Evolutionary conservation across 64 coral and sea anemone genomes (phyloP).

Genomic region (Stylophora pistillata): DNA sequence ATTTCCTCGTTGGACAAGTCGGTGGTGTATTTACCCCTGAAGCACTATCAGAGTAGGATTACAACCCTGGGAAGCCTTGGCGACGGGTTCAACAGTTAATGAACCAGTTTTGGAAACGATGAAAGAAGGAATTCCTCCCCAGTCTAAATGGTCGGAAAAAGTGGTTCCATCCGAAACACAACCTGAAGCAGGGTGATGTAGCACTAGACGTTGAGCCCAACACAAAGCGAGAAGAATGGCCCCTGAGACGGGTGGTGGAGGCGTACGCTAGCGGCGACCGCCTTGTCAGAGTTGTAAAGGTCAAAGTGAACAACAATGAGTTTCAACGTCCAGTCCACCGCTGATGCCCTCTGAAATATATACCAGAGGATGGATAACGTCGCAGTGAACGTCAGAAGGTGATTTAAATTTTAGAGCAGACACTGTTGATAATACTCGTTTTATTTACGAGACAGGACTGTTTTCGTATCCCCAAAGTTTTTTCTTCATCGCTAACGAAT

Average conservation of each 20-base stretch:
- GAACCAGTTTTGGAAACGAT: conserved; percentile 15
- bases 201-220: conserved; percentile 47
- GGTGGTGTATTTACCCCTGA: conserved; percentile 32
- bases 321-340: conserved; percentile 46
- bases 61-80: conserved; percentile 22
- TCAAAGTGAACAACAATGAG: conserved; percentile 39
- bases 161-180: conserved; percentile 30
- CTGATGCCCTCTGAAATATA: conserved; percentile 41
- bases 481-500: no score
- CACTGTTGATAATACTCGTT: not conserved
- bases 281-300: conserved; percentile 36
- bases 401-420: not conserved
- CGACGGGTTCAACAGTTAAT: conserved; percentile 21
- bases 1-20: conserved; percentile 48
- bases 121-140: conserved; percentile 41
- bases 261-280: conserved; percentile 24
- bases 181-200: conserved; percentile 42
- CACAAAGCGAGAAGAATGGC: conserved; percentile 43
- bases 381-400: not conserved
- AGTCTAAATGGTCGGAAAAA: conserved; percentile 33
- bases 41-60: not conserved
- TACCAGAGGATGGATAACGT: conserved; percentile 11
- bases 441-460: no score
- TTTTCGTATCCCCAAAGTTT: no score
- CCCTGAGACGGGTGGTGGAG: conserved; percentile 15